phyloP scores from a whole-genome alignment of 1,140 invertebrate species.

The Drosophila kohkoa region DNA sequence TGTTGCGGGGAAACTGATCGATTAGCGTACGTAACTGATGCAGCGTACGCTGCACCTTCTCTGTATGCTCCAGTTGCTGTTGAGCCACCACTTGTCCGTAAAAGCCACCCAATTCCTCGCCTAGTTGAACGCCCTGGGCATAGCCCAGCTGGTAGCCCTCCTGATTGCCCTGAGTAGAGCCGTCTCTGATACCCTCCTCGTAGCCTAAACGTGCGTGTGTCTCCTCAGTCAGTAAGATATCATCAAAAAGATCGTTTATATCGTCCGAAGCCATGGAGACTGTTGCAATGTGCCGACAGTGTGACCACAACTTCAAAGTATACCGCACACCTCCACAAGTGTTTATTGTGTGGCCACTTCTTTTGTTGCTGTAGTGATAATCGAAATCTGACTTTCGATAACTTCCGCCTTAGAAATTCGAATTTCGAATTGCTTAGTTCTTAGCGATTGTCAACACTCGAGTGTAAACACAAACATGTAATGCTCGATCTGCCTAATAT shows the following conservation, averaged over 20 bases:
- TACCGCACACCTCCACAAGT: not conserved
- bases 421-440: not conserved
- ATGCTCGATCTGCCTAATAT: conserved; percentile 57
- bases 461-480: conserved; percentile 25
- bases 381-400: conserved; percentile 27
- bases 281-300: conserved; percentile 1
- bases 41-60: conserved; percentile 85
- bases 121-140: conserved; percentile 88
- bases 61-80: conserved; percentile 60
- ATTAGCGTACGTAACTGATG: conserved; percentile 87
- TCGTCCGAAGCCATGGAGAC: conserved; percentile 81
- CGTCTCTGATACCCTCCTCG: conserved; percentile 87
- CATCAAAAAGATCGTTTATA: conserved; percentile 88
- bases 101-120: conserved; percentile 88
- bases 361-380: not conserved
- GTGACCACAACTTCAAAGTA: not conserved
- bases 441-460: conserved; percentile 42
- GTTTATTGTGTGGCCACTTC: no score
- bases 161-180: conserved; percentile 86
- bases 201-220: conserved; percentile 86
- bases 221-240: conserved; percentile 88
- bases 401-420: not conserved
- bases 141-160: conserved; percentile 89
- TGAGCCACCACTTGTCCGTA: conserved; percentile 85
- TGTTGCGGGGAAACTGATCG: conserved; percentile 88